Base-by-base conservation (phyloP, 2,113 vertebrate species). In the Brevimyrus niger region DNA sequence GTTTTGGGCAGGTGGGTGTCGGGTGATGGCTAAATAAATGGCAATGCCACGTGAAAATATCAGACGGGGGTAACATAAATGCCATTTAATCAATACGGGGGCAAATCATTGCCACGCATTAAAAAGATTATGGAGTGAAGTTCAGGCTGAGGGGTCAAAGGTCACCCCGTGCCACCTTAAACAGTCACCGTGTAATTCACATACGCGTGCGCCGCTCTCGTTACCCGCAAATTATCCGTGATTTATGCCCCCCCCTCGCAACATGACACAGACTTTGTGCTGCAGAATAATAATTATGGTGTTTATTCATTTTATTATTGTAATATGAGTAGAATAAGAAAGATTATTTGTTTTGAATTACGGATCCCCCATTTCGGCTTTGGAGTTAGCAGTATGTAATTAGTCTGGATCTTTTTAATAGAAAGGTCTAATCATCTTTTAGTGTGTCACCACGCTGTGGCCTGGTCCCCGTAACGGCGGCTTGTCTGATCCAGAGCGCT, bases 1-100 rank as follows among this genome's bases (percentile, higher is more conserved):
- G 94, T 93, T 88, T 50, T 21, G 92, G 94, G 91, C 92, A 61
- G 92, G 94, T 93, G 93, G 94, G 61, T 0, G 61, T 27, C 6
- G 27, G 27, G 61, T 31, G 61, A 94, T 95, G 95, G 95, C 94
- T 94, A 96, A 96, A 96, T 95, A 96, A 95, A 96, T 95, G 95
- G 95, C 95, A 94, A 94, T 94, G 94, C 94, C 95, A 94, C 92
- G 89, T 93, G 95, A 93, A 95, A 95, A 95, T 95, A 95, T 48
- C 11, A 85, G 93, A 91, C 0, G 27, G 90, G 90, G 91, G 92
- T 88, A 90, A 93, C 94, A 95, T 95, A 95, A 95, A 95, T 95
- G 95, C 94, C 91, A 94, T 95, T 94, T 95, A 58, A 96, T 96
- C 95, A 94, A 96, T 95, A 93, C 90, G 91, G 94, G 27, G 90